Evolutionary conservation across 2,888 invertebrate species (phyloP), one percentile per base, ranked within the genome.

Genomic region (Caenorhabditis sulstoni): DNA sequence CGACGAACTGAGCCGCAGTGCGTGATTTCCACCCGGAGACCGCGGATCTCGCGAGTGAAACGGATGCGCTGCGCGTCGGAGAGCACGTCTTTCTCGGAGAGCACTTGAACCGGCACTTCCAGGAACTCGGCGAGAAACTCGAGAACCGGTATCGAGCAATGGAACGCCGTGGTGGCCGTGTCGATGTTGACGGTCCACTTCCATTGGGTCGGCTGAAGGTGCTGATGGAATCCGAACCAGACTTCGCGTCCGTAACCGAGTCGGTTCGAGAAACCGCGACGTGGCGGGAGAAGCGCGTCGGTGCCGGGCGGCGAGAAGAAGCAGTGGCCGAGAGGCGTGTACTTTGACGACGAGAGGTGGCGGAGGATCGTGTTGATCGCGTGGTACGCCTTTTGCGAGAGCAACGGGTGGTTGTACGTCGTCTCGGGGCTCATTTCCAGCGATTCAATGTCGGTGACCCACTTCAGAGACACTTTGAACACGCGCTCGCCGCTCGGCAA

Each of bases 141-240:
- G 91, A 98, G 98, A 78, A 99, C 99, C 52, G 98, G 97, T 92
- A 99, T 99, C 58, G 98, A 96, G 92, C 99, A 99, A 92, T 99
- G 99, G 92, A 99, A 99, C 76, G 99, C 99, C 87, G 99, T 99
- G 58, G 99, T 99, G 84, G 98, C 99, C 75, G 99, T 98, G 90
- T 84, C 95, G 92, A 93, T 73, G 91, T 99, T 99, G 79, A 99
- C 93, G 97, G 99, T 99, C 99, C 99, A 99, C 93, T 99, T 99
- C 99, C 99, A 99, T 90, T 98, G 98, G 80, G 97, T 97, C 11
- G 99, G 99, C 88, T 98, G 93, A n/a, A 99, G 98, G 81, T 96
- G 96, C 92, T 99, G 99, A 93, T 99, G 99, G 91, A 99, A 99
- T 91, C 99, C 99, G 92, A 99, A 99, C 99, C 99, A 99, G 1